Evolutionary conservation across 1,140 invertebrate genomes (phyloP), one percentile per base, ranked within the genome.

Genomic region (Coenobita brevimanus): DNA sequence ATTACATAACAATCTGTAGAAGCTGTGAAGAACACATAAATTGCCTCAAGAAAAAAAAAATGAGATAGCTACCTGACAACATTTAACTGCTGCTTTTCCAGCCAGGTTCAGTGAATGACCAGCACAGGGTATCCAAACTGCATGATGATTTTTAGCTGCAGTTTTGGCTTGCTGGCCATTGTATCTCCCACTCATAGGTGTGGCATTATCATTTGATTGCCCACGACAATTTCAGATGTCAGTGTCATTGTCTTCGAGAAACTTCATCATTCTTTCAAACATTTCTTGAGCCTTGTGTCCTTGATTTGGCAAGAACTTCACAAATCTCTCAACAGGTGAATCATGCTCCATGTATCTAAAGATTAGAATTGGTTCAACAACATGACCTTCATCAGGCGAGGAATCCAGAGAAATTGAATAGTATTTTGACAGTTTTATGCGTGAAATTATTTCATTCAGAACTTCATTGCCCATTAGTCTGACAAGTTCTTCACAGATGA

Each of bases 361-460:
- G 4, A 90, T 78, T 46, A 80, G 76, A 38, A 75, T 81, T 15
- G 90, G 84, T 57, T 91, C 89, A 83, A 91, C 91, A 41, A 84
- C 78, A 75, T 91, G 84, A 21, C 67, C 82, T 41, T 87, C 73
- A 82, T 91, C 89, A 62, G 91, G 91, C 57, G 91, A 90, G 24
- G 83, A 88, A 54, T 91, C 91, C 27, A 91, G 62, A 80, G 88
- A 91, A n/a, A 91, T 88, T 54, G 84, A 76, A 69, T 86, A 91
- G 89, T 91, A 91, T 82, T 88, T 89, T 43, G 87, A 89, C 36
- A 13, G 3, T 43, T 89, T 89, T 50, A 89, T 33, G 6, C 71
- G 2, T 6, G 30, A 73, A 73, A 73, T 73, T 6, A 73, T 73
- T 73, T 73, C 71, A 13, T 36, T 73, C 8, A 73, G 36, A 33